Evolutionary conservation across 2,888 invertebrate species (phyloP), one percentile per base, ranked within the genome.

Genomic region (Synanthedon formicaeformis): DNA sequence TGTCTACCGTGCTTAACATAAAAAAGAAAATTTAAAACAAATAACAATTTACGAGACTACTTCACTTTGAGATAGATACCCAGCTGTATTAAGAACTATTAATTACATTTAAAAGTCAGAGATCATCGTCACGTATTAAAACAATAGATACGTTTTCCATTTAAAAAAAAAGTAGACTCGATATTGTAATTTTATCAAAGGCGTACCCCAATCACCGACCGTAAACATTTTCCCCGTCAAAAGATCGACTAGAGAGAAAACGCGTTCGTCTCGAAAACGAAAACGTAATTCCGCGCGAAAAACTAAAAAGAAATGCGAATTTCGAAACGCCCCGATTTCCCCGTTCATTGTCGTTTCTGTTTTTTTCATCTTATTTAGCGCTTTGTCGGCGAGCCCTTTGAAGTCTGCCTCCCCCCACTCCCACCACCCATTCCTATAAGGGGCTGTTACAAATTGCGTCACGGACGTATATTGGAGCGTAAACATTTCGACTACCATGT

Each of bases 291-390:
- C 73, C 71, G 59, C 64, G 64, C 65, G 63, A 67, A 70, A 77
- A 77, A 74, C 77, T 75, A 73, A 78, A 78, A 75, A 70, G 71
- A 72, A 75, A 66, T 64, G 71, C 67, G 71, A 73, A 75, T 74
- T 74, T 72, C 68, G 67, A 72, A 77, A 79, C 69, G 76, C 73
- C 73, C 76, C 81, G 79, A 83, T 85, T 86, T 84, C 74, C 79
- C 78, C 75, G 78, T 71, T 76, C 81, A 81, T 82, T 86, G 82
- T 83, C 83, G 82, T 80, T 78, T 73, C 67, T 78, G 71, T 79
- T 75, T 78, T 82, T 85, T 83, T 84, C 86, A 81, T 85, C 84
- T 86, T 87, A 86, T 87, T 87, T 85, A 82, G 80, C 81, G 81
- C 85, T 86, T 85, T 87, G 86, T 86, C 85, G 86, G 84, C 78